A percentile compares a stretch with the other conserved stretches of the same genome.
These are phyloP conservation scores for Poeciliopsis presidionis DNA, from an alignment of 2,797 vertebrate species.

Conservation along the genomic window DNA sequence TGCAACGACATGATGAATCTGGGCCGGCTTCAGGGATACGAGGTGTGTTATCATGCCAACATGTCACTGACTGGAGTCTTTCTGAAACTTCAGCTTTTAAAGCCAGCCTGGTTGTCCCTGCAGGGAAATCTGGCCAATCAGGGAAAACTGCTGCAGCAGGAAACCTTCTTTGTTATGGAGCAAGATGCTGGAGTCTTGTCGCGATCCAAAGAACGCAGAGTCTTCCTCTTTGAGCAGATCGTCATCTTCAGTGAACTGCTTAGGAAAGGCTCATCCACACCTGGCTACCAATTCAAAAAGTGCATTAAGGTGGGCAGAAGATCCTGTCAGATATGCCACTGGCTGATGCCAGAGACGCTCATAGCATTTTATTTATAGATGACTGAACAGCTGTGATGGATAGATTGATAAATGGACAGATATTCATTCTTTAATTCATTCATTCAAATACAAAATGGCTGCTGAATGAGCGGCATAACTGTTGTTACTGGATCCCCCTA, in stretches of 20 bases:
- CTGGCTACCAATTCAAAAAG: conserved; percentile 96
- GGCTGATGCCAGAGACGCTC: not conserved
- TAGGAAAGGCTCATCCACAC: conserved; percentile 93
- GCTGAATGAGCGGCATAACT: not conserved
- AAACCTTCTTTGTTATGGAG: conserved; percentile 96
- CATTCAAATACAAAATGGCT: not conserved
- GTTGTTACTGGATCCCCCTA: not conserved
- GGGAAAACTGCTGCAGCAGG: conserved; percentile 97
- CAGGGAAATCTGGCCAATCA: conserved; percentile 96
- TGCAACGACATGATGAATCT: conserved; percentile 99
- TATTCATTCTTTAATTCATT: too few species aligned
- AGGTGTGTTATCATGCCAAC: conserved; percentile 77
- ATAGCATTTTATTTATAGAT: not conserved
- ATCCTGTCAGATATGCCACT: not conserved
- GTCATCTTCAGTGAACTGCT: conserved; percentile 98
- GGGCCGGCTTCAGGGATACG: conserved; percentile 95
- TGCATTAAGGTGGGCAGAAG: conserved; percentile 89
- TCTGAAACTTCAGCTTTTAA: not conserved
- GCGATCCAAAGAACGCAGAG: conserved; percentile 93
- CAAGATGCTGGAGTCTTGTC: conserved; percentile 92
- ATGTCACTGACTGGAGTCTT: not conserved
- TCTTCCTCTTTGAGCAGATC: conserved; percentile 98
- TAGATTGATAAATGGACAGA: not conserved
- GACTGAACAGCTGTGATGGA: not conserved
- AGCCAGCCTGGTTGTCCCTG: not conserved